Evolutionary conservation across 2,797 vertebrate genomes (phyloP).

Genomic region (Enteromius trimaculatus): DNA sequence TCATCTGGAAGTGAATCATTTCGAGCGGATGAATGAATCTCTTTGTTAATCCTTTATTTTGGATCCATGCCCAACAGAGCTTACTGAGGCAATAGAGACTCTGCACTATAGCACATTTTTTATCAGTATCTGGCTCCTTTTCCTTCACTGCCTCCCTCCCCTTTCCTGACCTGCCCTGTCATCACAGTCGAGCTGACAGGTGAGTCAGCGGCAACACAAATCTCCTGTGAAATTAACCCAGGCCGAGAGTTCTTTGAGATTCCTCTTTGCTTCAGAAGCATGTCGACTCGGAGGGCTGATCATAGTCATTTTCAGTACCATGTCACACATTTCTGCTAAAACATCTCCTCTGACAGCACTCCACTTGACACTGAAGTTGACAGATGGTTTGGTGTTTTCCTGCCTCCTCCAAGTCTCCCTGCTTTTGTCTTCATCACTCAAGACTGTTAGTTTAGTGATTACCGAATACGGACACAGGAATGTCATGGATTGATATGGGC

Average conservation of each 20-base stretch:
- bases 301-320: conserved; percentile 43
- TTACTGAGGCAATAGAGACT: conserved; percentile 28
- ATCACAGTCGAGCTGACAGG: conserved; percentile 43
- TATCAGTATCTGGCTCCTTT: conserved; percentile 36
- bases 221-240: conserved; percentile 36
- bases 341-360: background rate
- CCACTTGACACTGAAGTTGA: conserved; percentile 32
- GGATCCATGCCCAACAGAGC: conserved; percentile 33
- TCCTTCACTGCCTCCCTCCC: conserved; percentile 14
- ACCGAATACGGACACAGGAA: conserved; percentile 41
- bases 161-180: conserved; percentile 50
- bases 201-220: conserved; percentile 36
- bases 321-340: conserved; percentile 31
- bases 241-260: conserved; percentile 27
- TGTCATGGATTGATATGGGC: conserved; percentile 35
- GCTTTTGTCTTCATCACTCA: conserved; percentile 21
- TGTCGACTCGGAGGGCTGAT: conserved; percentile 16
- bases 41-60: conserved; percentile 52
- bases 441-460: conserved; percentile 54
- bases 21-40: conserved; percentile 49
- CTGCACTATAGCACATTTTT: conserved; percentile 41
- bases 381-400: conserved; percentile 39
- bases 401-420: conserved; percentile 1
- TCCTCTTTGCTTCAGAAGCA: conserved; percentile 17
- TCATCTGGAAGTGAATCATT: conserved; percentile 51